A percentile compares a stretch with the other conserved stretches of the same genome.
These are phyloP conservation scores for Myotis pilosus DNA, from an alignment of 2,797 vertebrate genomes.

Conservation along the genomic window DNA sequence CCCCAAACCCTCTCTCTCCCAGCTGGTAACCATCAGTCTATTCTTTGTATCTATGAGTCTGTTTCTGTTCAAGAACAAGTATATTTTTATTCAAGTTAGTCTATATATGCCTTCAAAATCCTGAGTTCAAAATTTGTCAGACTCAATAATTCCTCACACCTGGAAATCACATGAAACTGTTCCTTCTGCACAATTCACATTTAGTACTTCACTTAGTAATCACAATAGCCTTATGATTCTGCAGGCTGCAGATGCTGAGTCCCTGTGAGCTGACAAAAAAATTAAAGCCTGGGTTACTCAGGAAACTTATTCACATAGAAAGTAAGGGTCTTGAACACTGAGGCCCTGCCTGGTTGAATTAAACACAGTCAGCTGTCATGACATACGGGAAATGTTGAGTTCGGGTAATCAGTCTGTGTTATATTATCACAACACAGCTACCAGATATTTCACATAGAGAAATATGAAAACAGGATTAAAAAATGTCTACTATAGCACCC, in stretches of 20 bases:
- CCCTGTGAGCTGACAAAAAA: not conserved
- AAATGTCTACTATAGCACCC: not conserved
- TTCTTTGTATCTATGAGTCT: not conserved
- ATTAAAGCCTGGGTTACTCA: not conserved
- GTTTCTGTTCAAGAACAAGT: not conserved
- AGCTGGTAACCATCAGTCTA: not conserved
- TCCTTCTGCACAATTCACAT: not conserved
- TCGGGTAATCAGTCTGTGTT: not conserved
- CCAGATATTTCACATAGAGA: not conserved
- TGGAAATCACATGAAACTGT: not conserved
- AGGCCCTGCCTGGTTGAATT: not conserved
- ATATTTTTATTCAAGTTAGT: conserved; percentile 28
- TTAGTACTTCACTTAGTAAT: not conserved
- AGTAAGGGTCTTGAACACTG: not conserved
- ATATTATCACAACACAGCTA: conserved; percentile 27
- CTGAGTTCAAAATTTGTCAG: not conserved
- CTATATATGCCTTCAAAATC: not conserved
- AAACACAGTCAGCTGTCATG: not conserved
- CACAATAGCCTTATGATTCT: not conserved
- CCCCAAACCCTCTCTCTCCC: too few relatives aligned
- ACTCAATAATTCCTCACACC: not conserved
- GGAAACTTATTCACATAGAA: not conserved
- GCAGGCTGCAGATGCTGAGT: not conserved
- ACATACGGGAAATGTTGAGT: not conserved
- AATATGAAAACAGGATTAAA: not conserved